Base-by-base conservation (phyloP, 2,797 vertebrate genomes). In the Capromys pilorides region DNA sequence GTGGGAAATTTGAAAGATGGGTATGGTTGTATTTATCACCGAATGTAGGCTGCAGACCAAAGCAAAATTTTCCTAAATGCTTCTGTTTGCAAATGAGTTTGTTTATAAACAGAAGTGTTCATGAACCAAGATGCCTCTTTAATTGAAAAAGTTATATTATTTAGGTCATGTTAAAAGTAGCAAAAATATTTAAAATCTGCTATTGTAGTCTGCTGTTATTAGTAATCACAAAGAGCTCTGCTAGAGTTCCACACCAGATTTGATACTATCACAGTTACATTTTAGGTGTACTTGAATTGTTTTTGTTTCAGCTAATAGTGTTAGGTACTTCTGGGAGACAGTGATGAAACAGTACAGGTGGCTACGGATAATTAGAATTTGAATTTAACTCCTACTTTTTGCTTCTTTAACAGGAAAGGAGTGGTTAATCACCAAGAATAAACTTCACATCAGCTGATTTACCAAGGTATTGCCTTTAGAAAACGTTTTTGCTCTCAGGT, bases 291-390 rank as follows among this genome's bases (percentile, higher is more conserved):
- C 81, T 81, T 79, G 77, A 66, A 4, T 66, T 94, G 91, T 82
- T 39, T 57, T 90, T 91, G 81, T 94, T 95, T 94, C 57, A 39
- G 39, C 4, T 1, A n/a, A 49, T 33, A 26, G 39, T 83, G 83
- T 96, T 91, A 36, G 24, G 2, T 81, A 16, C 77, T 97, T 33
- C 85, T 67, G 88, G 61, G 61, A 86, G 64, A 61, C 49, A 90
- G 59, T 59, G 83, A 64, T 88, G 90, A 97, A 86, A 49, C 71
- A 67, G 87, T 96, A 88, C 64, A 87, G 71, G 84, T 97, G 85
- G 78, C 84, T 62, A 39, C 45, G 79, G 82, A 94, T 92, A 88
- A 77, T 84, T 83, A 90, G 61, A 87, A 88, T 83, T 88, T 57
- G 89, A 94, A 69, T 93, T 73, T 45, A 88, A 88, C 59, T 95